Percentiles rank a stretch among this genome's conserved stretches.
Evolutionary conservation across 2,113 vertebrate species (phyloP).

Genomic region (Pygoscelis antarcticus): DNA sequence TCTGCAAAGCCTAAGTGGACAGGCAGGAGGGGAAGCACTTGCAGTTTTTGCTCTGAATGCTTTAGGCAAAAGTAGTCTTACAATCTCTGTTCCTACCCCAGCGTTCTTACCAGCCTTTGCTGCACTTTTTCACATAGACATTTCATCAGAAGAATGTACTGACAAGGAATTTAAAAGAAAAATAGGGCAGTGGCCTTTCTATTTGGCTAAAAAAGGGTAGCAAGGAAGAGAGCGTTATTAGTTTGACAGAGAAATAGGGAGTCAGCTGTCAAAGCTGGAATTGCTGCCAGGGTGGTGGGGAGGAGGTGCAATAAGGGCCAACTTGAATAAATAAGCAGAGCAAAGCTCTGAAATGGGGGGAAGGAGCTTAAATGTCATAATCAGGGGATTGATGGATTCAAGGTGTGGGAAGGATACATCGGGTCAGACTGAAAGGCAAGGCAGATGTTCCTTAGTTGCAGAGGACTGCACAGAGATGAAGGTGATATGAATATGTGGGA

Average conservation of each 20-base stretch:
- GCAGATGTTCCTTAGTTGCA: not conserved
- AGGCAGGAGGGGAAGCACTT: not conserved
- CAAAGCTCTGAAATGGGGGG: not conserved
- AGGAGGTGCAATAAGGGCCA: not conserved
- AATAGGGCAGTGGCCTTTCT: not conserved
- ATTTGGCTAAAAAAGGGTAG: conserved; percentile 14
- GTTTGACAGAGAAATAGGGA: conserved; percentile 28
- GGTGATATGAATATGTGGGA: not conserved
- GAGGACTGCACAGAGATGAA: not conserved
- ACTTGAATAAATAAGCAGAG: conserved; percentile 22
- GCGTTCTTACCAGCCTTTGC: not conserved
- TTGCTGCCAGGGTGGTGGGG: not conserved
- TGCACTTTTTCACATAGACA: not conserved
- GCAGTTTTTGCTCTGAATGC: not conserved
- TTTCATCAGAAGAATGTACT: conserved; percentile 4
- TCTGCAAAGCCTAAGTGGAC: not conserved
- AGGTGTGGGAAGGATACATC: not conserved
- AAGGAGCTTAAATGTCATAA: conserved; percentile 6
- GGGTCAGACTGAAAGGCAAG: not conserved
- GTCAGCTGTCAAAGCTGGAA: conserved; percentile 23
- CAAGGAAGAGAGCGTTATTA: not conserved
- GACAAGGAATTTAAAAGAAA: conserved; percentile 25
- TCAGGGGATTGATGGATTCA: not conserved
- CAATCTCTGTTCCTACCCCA: not conserved
- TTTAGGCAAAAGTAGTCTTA: not conserved